phyloP scores from a whole-genome alignment of 1,140 invertebrate species.

The Protaetia brevitarsis region DNA sequence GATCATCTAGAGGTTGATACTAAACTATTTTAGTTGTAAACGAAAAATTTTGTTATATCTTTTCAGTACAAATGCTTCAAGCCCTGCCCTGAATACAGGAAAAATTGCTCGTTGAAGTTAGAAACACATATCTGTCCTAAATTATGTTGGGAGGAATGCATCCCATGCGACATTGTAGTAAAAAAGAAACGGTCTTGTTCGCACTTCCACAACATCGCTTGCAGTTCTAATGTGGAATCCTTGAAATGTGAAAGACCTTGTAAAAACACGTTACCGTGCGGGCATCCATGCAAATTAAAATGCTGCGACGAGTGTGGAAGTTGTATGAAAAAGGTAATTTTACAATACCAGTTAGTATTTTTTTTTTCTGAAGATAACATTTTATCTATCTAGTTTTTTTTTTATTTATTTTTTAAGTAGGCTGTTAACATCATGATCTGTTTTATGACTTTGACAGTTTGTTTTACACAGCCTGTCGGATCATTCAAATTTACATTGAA shows the following conservation, averaged over 20 bases:
- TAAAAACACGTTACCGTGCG: slow-evolving; percentile 49
- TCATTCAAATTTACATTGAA: too few species aligned
- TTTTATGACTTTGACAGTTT: too few species aligned
- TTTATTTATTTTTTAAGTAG: neutral
- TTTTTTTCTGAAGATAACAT: neutral
- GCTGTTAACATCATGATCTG: too few species aligned
- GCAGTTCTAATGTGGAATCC: slow-evolving; percentile 45
- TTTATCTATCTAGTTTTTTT: slow-evolving; percentile 30
- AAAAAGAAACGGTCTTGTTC: slow-evolving; percentile 50
- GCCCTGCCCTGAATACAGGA: slow-evolving; percentile 48
- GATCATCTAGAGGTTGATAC: slow-evolving; percentile 48
- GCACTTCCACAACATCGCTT: slow-evolving; percentile 48
- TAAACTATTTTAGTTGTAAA: neutral
- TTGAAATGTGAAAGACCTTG: slow-evolving; percentile 50
- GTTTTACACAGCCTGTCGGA: too few species aligned
- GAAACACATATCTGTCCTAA: slow-evolving; percentile 51
- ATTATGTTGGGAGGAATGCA: slow-evolving; percentile 53
- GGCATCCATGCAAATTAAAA: slow-evolving; percentile 51
- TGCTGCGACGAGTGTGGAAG: slow-evolving; percentile 51
- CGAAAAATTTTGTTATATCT: slow-evolving; percentile 24
- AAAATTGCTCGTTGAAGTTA: slow-evolving; percentile 43
- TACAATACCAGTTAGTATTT: neutral
- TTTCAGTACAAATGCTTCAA: slow-evolving; percentile 54
- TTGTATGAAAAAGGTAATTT: slow-evolving; percentile 49
- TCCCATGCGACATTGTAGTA: slow-evolving; percentile 51